Evolutionary conservation across 2,113 vertebrate species (phyloP).

Genomic region (Trogon surrucura): DNA sequence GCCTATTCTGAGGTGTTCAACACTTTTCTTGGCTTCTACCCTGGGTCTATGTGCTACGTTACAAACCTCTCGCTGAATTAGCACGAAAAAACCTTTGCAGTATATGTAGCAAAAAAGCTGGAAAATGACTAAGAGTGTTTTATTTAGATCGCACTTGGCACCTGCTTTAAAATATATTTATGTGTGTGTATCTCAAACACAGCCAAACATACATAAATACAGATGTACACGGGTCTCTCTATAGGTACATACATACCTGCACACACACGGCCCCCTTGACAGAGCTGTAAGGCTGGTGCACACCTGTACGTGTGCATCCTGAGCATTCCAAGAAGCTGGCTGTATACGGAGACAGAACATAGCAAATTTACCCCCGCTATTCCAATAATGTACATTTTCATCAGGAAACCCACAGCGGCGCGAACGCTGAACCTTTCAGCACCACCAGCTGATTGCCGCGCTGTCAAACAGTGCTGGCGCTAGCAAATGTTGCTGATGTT

Average conservation of each 20-base stretch:
- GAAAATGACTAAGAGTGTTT: neutral
- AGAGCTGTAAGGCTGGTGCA: neutral
- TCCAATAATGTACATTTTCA: accelerated
- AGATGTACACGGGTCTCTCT: neutral
- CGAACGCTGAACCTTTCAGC: neutral
- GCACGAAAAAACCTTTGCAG: neutral
- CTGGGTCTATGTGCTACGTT: neutral
- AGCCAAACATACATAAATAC: neutral
- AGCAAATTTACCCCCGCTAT: neutral
- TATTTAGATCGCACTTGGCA: neutral
- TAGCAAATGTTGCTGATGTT: neutral
- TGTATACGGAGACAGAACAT: accelerated
- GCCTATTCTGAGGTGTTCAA: neutral
- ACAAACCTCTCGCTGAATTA: neutral
- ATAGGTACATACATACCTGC: neutral
- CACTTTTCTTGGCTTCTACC: neutral
- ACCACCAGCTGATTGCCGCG: neutral
- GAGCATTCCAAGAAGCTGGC: neutral
- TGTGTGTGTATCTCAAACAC: neutral
- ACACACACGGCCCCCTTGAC: neutral
- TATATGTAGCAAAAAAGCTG: neutral
- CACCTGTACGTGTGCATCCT: neutral
- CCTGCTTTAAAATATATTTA: neutral
- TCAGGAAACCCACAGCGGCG: neutral
- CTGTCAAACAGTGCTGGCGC: neutral